Conservation (phyloP, 2,797 vertebrate genomes). For the Coluber constrictor region DNA sequence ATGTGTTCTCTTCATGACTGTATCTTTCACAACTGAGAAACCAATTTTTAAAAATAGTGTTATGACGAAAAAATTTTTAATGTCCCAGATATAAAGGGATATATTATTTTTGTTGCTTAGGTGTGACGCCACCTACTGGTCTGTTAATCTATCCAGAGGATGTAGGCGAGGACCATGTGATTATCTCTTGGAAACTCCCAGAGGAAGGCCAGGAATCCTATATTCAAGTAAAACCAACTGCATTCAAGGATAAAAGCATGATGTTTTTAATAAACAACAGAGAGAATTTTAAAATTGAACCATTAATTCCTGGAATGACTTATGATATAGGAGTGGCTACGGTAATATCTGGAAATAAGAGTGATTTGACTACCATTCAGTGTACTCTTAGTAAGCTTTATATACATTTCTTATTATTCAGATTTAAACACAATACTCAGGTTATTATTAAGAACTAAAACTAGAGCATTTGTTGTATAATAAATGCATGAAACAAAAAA, state of each 20-base stretch:
- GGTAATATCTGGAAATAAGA: slow-evolving; percentile 74
- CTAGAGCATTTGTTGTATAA: not conserved
- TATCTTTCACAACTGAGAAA: not conserved
- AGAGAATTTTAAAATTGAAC: slow-evolving; percentile 69
- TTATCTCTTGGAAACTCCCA: slow-evolving; percentile 74
- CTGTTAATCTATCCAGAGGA: slow-evolving; percentile 65
- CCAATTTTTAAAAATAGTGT: not conserved
- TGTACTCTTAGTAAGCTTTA: slow-evolving; percentile 78
- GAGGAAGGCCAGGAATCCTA: slow-evolving; percentile 68
- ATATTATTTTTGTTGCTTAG: slow-evolving; percentile 55
- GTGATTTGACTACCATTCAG: slow-evolving; percentile 67
- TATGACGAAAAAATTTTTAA: not conserved
- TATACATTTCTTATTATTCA: not conserved
- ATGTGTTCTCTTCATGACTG: not conserved
- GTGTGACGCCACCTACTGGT: slow-evolving; percentile 70
- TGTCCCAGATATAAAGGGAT: not conserved
- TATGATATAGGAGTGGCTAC: slow-evolving; percentile 78
- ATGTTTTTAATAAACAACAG: slow-evolving; percentile 66
- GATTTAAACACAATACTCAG: not conserved
- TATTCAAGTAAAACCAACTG: slow-evolving; percentile 63
- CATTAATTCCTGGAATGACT: slow-evolving; percentile 75
- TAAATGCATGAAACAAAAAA: not conserved
- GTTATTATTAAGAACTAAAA: not conserved
- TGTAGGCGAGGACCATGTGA: slow-evolving; percentile 67
- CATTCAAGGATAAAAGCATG: slow-evolving; percentile 27